Base-by-base conservation (phyloP, 2,113 vertebrate species). In the Leptobrachium ailaonicum region DNA sequence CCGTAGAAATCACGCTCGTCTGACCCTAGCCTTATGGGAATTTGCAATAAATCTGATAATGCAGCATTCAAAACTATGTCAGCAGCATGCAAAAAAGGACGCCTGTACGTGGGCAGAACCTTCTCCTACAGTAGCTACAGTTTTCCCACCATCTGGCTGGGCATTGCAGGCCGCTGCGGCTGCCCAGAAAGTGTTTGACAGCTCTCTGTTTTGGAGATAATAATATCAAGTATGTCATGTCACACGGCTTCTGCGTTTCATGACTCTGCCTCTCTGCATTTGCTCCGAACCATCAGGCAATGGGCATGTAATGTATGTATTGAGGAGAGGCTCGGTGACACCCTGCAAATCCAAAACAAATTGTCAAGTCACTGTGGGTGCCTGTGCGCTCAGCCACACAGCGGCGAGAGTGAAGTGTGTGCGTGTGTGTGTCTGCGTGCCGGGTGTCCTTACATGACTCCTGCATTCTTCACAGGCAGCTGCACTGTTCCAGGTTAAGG, bases 391-490 rank as follows among this genome's bases (percentile, higher is more conserved):
- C 32, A 79, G 77, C 77, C 42, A 5, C 3, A 13, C 66, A 43
- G 9, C 64, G 68, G 50, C 41, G 40, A 6, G 62, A 14, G 60
- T 60, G 64, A 14, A 11, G 58, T 41, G 42, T 32, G 20, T 32
- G 20, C 1, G 20, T 32, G 20, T 32, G 0, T 32, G 20, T 1
- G 20, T 32, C 20, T 32, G 20, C 20, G 20, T 32, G 20, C 71
- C 43, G 13, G 54, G 66, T 81, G 79, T 75, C 79, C 79, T 81
- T 75, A 81, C 4, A 45, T 80, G 79, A 81, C 79, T 81, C 72
- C 70, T 6, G 13, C 64, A 75, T 81, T 69, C 79, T 72, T 75
- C 42, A 62, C 79, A 81, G 79, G 79, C 79, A 81, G 71, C 64
- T 54, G 79, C 71, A 75, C 42, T 50, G 71, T 45, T 56, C 32